Evolutionary conservation across 2,797 vertebrate species (phyloP), one percentile per base, ranked within the genome.

Genomic region (Hippopotamyrus pictus): DNA sequence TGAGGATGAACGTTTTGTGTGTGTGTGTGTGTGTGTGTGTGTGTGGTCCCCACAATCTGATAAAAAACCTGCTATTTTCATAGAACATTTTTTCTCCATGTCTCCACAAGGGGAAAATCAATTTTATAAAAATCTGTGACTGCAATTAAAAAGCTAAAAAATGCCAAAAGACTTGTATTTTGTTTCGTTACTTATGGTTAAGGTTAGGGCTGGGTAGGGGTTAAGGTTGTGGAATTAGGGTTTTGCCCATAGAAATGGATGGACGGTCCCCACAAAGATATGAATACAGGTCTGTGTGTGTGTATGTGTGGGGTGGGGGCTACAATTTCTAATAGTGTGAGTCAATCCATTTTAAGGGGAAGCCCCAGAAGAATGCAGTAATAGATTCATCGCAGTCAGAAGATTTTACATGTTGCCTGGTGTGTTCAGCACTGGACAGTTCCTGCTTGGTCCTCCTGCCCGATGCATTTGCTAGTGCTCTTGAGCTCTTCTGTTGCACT

Each of bases 401-500:
- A n/a, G 73, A 79, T 79, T 44, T 69, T 33, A 6, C 25, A 69
- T 79, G 33, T 41, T 41, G 73, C 73, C 37, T 79, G 14, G 17
- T n/a, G 3, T 82, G 41, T 82, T 82, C 76, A 82, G 76, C 76
- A 82, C 76, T 46, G 76, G 76, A 82, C 41, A 46, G 76, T 82
- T 82, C 76, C 41, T 82, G 41, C 19, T 41, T 41, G 6, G 14
- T 44, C 76, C 41, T 82, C 41, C 41, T 3, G 41, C 19, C 37
- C 3, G 19, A 46, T 85, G 22, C n/a, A 6, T 51, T 25, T 48
- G 11, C 46, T 85, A 29, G 9, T 50, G 8, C 9, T 48, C 44
- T 22, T 51, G 9, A 14, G 82, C 22, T 48, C 46, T 51, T 29
- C 3, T 14, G 44, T 51, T 29, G 44, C 82, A 50, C 82, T 14